phyloP scores from a whole-genome alignment of 2,113 vertebrate species.

The Synodontis membranacea region DNA sequence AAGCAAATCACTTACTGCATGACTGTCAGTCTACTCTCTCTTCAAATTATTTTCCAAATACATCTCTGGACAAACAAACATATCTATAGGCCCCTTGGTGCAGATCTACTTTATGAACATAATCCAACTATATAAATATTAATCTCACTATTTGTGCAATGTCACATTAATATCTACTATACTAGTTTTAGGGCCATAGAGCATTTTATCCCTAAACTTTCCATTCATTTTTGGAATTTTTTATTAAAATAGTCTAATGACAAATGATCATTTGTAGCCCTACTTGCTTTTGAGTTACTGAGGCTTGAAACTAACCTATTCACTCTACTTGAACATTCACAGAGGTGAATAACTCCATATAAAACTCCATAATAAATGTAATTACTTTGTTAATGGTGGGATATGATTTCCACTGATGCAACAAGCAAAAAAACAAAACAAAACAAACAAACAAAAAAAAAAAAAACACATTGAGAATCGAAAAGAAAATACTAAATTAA shows the following conservation, averaged over 20 bases:
- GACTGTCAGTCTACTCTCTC: conserved; percentile 18
- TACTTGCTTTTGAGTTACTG: neutral
- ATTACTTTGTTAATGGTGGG: neutral
- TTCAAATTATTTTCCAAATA: neutral
- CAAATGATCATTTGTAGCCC: neutral
- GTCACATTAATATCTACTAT: neutral
- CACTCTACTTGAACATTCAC: too few relatives aligned
- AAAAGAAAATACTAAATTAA: neutral
- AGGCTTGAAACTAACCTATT: neutral
- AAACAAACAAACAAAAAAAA: too few relatives aligned
- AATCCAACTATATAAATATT: neutral
- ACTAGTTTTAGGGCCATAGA: neutral
- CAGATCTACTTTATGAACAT: neutral
- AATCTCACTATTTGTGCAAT: neutral
- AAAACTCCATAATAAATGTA: neutral
- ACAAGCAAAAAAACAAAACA: too few relatives aligned
- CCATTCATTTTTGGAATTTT: neutral
- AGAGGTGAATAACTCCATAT: too few relatives aligned
- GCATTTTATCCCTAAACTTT: neutral
- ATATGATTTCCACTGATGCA: too few relatives aligned
- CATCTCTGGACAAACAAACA: neutral
- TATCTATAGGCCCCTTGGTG: neutral
- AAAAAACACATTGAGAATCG: too few relatives aligned
- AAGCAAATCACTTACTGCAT: conserved; percentile 17
- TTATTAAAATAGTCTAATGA: neutral